A percentile compares a stretch with the other conserved stretches of the same genome.
Evolutionary conservation across 1,140 invertebrate genomes (phyloP).

Genomic region (Drosophila lacteicornis): DNA sequence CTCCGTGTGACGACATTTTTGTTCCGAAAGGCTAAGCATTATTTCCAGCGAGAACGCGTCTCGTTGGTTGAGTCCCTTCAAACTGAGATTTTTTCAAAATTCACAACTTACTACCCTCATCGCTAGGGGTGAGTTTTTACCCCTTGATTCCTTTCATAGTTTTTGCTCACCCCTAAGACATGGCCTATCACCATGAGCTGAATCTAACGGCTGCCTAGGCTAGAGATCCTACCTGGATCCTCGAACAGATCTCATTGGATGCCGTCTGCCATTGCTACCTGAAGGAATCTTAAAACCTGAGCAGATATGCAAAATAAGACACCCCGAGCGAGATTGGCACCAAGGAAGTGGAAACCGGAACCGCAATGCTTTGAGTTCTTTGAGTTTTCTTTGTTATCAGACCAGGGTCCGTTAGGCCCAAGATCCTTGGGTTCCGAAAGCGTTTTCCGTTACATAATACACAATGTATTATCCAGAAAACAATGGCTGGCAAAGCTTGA

Average conservation of each 20-base stretch:
- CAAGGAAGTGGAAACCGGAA: conserved; percentile 58
- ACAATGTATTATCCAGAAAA: conserved; percentile 23
- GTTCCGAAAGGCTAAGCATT: conserved; percentile 4
- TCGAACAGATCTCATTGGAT: conserved; percentile 58
- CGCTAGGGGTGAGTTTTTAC: conserved; percentile 57
- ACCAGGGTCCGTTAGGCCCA: conserved; percentile 39
- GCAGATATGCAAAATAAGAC: conserved; percentile 37
- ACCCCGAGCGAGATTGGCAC: conserved; percentile 33
- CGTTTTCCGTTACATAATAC: conserved; percentile 44
- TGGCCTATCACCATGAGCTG: conserved; percentile 58
- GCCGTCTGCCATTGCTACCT: conserved; percentile 62
- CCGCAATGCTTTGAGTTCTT: conserved; percentile 13
- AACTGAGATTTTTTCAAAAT: conserved; percentile 26
- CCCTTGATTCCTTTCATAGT: background rate
- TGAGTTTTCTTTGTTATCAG: conserved; percentile 39
- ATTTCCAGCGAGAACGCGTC: conserved; percentile 18
- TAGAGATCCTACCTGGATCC: conserved; percentile 59
- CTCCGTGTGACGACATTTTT: conserved; percentile 28
- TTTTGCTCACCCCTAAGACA: conserved; percentile 41
- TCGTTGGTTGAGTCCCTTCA: conserved; percentile 43
- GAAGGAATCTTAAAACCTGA: conserved; percentile 6
- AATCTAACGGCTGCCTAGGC: conserved; percentile 46
- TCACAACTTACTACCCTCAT: conserved; percentile 47
- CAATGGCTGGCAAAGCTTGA: conserved; percentile 31
- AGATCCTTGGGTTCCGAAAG: conserved; percentile 18